phyloP scores from a whole-genome alignment of 2,113 vertebrate species.

The Paratilapia polleni region DNA sequence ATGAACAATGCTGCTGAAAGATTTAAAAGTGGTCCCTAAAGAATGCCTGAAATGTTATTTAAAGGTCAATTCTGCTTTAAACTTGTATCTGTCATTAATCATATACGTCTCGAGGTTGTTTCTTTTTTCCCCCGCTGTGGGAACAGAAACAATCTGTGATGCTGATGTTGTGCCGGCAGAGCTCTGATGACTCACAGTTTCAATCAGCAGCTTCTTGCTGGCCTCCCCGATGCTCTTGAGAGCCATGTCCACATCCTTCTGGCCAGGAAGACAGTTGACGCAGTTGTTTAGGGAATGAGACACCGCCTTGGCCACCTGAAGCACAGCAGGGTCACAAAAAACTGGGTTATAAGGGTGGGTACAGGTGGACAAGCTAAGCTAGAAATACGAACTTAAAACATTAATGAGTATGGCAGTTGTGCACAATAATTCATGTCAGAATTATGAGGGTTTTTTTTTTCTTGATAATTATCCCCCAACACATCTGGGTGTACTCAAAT shows the following conservation, averaged over 20 bases:
- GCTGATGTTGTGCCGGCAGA: neutral
- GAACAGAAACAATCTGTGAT: neutral
- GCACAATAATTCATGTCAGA: neutral
- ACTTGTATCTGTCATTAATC: slow-evolving; percentile 1
- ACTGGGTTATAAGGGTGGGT: slow-evolving; percentile 2
- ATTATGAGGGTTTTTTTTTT: no score
- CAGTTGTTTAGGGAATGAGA: slow-evolving; percentile 98
- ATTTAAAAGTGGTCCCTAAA: neutral
- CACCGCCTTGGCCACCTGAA: slow-evolving; percentile 96
- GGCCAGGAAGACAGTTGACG: slow-evolving; percentile 97
- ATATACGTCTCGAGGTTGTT: neutral
- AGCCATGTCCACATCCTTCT: slow-evolving; percentile 98
- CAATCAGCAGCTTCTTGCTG: slow-evolving; percentile 97
- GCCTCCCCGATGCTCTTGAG: slow-evolving; percentile 97
- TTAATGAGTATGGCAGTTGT: slow-evolving; percentile 35
- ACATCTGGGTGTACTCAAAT: no score
- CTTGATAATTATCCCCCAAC: neutral
- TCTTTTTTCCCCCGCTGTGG: neutral
- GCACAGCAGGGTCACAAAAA: slow-evolving; percentile 10
- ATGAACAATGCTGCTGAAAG: neutral
- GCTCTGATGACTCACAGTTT: slow-evolving; percentile 84
- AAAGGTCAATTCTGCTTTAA: neutral
- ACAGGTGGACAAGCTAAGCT: neutral
- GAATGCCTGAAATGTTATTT: neutral
- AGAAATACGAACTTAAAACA: slow-evolving; percentile 27